Conservation (phyloP, 2,888 invertebrate species). For the Chalcosyrphus nemorum region DNA sequence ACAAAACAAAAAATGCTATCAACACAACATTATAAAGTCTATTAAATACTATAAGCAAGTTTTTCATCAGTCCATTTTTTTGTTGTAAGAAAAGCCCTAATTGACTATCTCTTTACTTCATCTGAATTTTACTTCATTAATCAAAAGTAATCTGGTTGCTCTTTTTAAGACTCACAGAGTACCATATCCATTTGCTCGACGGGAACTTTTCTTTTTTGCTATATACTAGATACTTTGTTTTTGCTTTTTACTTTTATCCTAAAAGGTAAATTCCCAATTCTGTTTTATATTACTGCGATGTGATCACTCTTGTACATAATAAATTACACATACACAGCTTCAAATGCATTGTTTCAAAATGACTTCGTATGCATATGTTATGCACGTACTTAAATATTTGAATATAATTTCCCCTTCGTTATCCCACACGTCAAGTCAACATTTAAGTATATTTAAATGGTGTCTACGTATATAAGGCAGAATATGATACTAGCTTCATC, state of each 20-base stretch:
- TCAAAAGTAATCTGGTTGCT: not conserved
- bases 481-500: not conserved
- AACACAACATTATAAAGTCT: not conserved
- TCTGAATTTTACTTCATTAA: not conserved
- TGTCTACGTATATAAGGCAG: not conserved
- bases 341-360: not conserved
- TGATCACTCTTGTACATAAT: not conserved
- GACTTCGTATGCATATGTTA: not conserved
- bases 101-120: not conserved
- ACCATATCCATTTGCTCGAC: not conserved
- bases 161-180: not conserved
- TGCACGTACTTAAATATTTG: not conserved
- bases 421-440: not conserved
- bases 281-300: not conserved
- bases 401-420: not conserved
- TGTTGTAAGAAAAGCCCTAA: not conserved
- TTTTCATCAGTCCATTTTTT: not conserved
- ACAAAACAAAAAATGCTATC: not conserved
- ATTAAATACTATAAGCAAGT: not conserved
- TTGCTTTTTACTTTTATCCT: not conserved
- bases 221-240: not conserved
- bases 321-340: not conserved
- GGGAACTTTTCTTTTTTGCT: not conserved
- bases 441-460: not conserved
- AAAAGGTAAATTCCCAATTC: no score